Conservation (phyloP, 2,888 invertebrate species). For the Matsumyia berberina region DNA sequence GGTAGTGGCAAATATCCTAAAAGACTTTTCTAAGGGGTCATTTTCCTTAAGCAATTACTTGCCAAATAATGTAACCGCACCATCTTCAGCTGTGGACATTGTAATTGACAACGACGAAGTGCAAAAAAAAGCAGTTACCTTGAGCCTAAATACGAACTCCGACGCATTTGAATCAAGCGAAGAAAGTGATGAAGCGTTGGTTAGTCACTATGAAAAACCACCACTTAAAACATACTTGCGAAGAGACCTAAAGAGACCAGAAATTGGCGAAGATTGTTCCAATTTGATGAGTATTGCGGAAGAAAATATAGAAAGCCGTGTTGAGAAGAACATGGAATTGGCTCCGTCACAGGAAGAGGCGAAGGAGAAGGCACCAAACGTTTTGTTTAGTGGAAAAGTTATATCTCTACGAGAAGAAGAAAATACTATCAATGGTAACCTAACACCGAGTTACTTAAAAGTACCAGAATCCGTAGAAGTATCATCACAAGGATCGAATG, state of each 20-base stretch:
- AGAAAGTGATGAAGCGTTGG: constrained; percentile 18
- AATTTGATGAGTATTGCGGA: too few species aligned
- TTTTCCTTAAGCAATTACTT: neutral
- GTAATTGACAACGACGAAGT: neutral
- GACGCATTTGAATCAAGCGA: constrained; percentile 34
- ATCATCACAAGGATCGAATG: constrained; percentile 38
- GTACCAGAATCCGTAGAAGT: constrained; percentile 46
- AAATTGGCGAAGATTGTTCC: neutral
- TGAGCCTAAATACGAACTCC: neutral
- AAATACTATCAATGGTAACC: constrained; percentile 1
- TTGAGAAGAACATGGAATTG: neutral
- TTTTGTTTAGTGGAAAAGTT: constrained; percentile 56
- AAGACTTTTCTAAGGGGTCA: neutral
- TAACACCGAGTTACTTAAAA: constrained; percentile 44
- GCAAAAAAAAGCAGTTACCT: constrained; percentile 10
- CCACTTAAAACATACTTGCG: constrained; percentile 39
- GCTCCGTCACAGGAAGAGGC: neutral
- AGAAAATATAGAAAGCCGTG: neutral
- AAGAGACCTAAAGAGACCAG: neutral
- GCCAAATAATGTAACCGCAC: neutral
- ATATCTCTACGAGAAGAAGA: constrained; percentile 54
- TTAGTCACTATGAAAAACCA: constrained; percentile 2
- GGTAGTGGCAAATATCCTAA: constrained; percentile 2
- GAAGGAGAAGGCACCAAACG: neutral
- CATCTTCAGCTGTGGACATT: neutral